These are phyloP conservation scores for Drosophila ohnishii DNA, from an alignment of 1,140 invertebrate genomes.

Conservation along the genomic window DNA sequence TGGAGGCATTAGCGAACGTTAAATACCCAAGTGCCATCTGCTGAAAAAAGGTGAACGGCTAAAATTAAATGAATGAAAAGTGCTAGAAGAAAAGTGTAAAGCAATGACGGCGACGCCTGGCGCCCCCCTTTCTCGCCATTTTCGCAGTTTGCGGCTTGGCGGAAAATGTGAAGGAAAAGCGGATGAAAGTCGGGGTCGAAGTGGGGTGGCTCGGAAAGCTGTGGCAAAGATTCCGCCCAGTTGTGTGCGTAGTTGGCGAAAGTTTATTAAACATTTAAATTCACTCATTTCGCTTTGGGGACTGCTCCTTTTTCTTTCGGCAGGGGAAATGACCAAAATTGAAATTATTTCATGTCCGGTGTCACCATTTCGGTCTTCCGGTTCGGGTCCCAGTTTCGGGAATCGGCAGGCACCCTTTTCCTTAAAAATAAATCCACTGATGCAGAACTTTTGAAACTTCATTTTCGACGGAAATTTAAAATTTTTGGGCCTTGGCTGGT, in stretches of 20 bases:
- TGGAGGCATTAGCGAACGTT: constrained; percentile 77
- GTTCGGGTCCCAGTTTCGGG: constrained; percentile 13
- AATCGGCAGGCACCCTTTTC: constrained; percentile 41
- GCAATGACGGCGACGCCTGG: constrained; percentile 78
- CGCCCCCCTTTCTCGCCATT: constrained; percentile 54
- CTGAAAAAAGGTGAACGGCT: constrained; percentile 38
- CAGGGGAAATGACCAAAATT: constrained; percentile 74
- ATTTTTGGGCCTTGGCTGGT: constrained; percentile 53
- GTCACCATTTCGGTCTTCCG: constrained; percentile 71
- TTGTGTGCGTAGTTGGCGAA: constrained; percentile 54
- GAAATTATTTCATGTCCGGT: constrained; percentile 79
- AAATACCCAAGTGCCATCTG: constrained; percentile 77
- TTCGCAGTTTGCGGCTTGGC: constrained; percentile 67
- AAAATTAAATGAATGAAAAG: constrained; percentile 80
- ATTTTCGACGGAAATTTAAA: constrained; percentile 61
- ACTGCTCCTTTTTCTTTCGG: constrained; percentile 44
- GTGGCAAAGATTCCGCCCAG: constrained; percentile 30
- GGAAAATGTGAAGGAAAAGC: constrained; percentile 7
- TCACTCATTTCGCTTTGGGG: constrained; percentile 64
- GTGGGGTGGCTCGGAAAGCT: not conserved
- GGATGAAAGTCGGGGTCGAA: not conserved
- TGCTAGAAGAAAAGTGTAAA: constrained; percentile 78
- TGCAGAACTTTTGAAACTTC: constrained; percentile 61
- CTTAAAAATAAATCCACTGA: constrained; percentile 64
- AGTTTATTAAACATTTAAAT: constrained; percentile 81